Percentiles rank a stretch among this genome's conserved stretches.
phyloP scores from a whole-genome alignment of 2,113 vertebrate species.

The Gobiocypris rarus region DNA sequence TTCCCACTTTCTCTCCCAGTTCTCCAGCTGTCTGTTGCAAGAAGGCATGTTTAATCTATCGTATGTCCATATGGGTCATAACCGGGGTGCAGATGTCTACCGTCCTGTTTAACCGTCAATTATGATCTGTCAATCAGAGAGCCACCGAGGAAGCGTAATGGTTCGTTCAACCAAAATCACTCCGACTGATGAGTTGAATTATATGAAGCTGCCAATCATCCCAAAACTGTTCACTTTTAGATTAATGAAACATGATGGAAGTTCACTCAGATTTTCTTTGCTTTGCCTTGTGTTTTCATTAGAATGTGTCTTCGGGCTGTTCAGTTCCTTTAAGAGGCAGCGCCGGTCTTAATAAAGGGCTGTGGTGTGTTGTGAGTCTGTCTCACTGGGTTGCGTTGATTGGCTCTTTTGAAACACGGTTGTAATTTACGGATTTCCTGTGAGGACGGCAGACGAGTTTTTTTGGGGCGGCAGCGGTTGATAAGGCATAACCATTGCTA shows the following conservation, averaged over 20 bases:
- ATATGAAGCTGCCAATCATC: conserved; percentile 10
- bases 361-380: conserved; percentile 16
- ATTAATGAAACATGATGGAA: background rate
- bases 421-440: conserved; percentile 55
- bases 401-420: conserved; percentile 49
- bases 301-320: background rate
- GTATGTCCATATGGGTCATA: conserved; percentile 23
- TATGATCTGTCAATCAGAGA: conserved; percentile 14
- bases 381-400: conserved; percentile 44
- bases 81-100: conserved; percentile 9
- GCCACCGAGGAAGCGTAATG: background rate
- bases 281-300: conserved; percentile 20
- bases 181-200: conserved; percentile 1
- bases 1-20: background rate
- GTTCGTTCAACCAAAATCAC: conserved; percentile 18
- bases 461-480: conserved; percentile 8
- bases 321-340: background rate
- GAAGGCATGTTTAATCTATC: conserved; percentile 19
- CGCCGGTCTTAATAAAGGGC: conserved; percentile 5
- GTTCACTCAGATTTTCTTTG: background rate
- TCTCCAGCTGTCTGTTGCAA: conserved; percentile 24
- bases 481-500: conserved; percentile 50
- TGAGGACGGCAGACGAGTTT: conserved; percentile 23
- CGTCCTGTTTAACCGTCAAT: conserved; percentile 11
- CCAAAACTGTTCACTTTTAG: background rate